phyloP scores from a whole-genome alignment of 2,113 vertebrate genomes.

The Noturus placidus region DNA sequence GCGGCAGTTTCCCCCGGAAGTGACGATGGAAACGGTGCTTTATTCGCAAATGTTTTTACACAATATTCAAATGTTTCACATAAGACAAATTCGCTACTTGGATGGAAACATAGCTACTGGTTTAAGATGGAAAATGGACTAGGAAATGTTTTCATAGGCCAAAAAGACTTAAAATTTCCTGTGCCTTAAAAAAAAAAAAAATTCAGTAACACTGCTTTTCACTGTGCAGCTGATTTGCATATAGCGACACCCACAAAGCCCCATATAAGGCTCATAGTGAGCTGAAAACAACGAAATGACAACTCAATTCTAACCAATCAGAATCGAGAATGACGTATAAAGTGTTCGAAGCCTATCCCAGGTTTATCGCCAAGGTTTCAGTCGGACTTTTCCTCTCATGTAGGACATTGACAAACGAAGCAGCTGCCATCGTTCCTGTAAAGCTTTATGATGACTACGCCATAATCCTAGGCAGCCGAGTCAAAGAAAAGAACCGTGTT shows the following conservation, averaged over 20 bases:
- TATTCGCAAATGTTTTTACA: no score
- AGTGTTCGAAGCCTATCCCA: no score
- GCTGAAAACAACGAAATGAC: not conserved
- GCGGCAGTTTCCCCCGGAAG: no score
- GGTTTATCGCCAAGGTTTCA: not conserved
- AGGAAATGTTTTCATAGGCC: no score
- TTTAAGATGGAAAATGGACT: no score
- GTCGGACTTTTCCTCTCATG: not conserved
- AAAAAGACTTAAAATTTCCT: no score
- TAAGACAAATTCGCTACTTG: no score
- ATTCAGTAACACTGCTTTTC: not conserved
- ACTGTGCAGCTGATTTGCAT: not conserved
- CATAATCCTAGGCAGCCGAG: not conserved
- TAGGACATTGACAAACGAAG: not conserved
- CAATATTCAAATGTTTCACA: no score
- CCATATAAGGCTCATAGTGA: not conserved
- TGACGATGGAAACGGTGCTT: no score
- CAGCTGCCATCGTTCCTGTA: not conserved
- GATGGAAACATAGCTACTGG: no score
- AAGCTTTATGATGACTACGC: slow-evolving; percentile 10
- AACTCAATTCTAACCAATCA: not conserved
- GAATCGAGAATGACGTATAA: not conserved
- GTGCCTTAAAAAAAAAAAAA: no score
- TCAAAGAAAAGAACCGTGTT: not conserved
- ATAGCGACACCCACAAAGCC: not conserved